These are phyloP conservation scores for Chaetodon trifascialis DNA, from an alignment of 2,113 vertebrate genomes.

Conservation along the genomic window DNA sequence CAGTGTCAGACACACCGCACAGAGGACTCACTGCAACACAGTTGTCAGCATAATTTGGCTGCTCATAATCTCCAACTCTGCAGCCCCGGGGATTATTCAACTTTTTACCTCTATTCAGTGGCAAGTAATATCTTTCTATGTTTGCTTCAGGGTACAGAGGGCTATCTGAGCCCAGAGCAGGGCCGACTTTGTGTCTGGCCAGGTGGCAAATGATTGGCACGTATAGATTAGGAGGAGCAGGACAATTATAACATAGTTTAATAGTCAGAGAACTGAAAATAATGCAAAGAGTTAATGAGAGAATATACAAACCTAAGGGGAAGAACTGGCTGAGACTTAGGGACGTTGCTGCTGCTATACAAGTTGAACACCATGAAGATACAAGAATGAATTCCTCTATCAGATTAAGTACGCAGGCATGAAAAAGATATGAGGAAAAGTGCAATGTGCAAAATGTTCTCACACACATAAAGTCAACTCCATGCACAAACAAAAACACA, in stretches of 20 bases:
- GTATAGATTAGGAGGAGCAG: conserved; percentile 20
- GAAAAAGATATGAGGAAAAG: not conserved
- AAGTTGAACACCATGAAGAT: not conserved
- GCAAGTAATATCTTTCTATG: conserved; percentile 64
- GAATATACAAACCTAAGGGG: not conserved
- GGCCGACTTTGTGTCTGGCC: conserved; percentile 51
- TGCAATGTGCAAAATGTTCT: not conserved
- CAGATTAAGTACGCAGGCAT: not conserved
- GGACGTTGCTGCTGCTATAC: not conserved
- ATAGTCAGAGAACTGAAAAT: conserved; percentile 28
- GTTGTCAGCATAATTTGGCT: conserved; percentile 79
- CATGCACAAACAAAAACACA: not conserved
- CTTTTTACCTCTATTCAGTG: conserved; percentile 66
- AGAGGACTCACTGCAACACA: conserved; percentile 67
- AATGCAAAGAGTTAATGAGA: conserved; percentile 20
- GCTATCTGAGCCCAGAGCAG: conserved; percentile 45
- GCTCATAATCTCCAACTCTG: conserved; percentile 71
- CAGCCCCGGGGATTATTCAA: conserved; percentile 74
- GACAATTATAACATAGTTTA: conserved; percentile 9
- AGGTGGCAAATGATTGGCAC: conserved; percentile 54
- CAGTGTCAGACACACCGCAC: conserved; percentile 70
- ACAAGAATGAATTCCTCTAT: not conserved
- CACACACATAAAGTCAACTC: not conserved
- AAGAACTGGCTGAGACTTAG: not conserved
- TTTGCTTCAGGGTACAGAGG: conserved; percentile 55